Conservation (phyloP, 2,888 invertebrate genomes). For the Globia sparganii region DNA sequence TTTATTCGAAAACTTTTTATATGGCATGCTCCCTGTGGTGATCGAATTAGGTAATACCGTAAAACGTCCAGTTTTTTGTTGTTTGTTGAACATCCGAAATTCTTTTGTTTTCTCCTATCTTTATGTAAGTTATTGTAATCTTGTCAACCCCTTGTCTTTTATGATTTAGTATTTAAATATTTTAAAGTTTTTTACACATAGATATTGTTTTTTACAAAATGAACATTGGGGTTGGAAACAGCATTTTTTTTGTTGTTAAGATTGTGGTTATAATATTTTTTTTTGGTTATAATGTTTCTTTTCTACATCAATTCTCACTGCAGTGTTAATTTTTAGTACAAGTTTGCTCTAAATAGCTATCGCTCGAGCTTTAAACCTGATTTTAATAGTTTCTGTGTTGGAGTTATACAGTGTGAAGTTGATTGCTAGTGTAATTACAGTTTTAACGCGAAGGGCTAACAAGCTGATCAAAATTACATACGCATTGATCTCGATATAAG, state of each 20-base stretch:
- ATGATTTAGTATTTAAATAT: slow-evolving; percentile 72
- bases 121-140: slow-evolving; percentile 67
- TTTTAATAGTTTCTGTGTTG: slow-evolving; percentile 12
- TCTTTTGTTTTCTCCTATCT: slow-evolving; percentile 73
- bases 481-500: slow-evolving; percentile 20
- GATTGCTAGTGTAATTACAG: slow-evolving; percentile 28
- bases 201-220: neutral
- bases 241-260: neutral
- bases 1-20: slow-evolving; percentile 76
- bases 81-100: slow-evolving; percentile 65
- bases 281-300: neutral
- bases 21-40: slow-evolving; percentile 79
- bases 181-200: slow-evolving; percentile 3
- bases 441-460: slow-evolving; percentile 33
- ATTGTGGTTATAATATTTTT: neutral
- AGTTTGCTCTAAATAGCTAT: neutral
- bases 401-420: slow-evolving; percentile 18
- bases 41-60: slow-evolving; percentile 69
- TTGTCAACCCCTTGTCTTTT: slow-evolving; percentile 76
- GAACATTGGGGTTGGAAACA: neutral
- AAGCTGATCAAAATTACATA: slow-evolving; percentile 38
- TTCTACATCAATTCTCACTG: neutral
- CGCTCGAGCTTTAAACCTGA: slow-evolving; percentile 1
- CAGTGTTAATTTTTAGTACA: slow-evolving; percentile 21
- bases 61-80: slow-evolving; percentile 73